phyloP scores from a whole-genome alignment of 1,140 invertebrate genomes.

The Acromyrmex heyeri region DNA sequence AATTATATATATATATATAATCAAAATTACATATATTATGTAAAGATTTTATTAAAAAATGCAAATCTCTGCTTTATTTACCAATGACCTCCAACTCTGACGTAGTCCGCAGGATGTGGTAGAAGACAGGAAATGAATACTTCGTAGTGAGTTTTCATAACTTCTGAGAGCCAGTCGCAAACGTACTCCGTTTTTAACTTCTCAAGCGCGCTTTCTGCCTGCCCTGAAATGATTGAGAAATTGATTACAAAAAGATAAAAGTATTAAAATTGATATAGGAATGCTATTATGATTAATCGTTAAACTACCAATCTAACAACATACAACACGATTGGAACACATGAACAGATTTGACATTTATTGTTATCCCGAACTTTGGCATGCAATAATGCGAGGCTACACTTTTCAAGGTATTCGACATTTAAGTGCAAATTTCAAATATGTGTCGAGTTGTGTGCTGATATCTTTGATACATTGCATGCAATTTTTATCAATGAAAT shows the following conservation, averaged over 20 bases:
- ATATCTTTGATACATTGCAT: conserved; percentile 38
- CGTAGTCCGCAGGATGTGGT: conserved; percentile 96
- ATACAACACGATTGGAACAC: conserved; percentile 35
- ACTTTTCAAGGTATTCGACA: background rate
- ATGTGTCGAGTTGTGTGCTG: conserved; percentile 40
- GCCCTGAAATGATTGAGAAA: conserved; percentile 87
- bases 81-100: conserved; percentile 97
- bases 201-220: conserved; percentile 95
- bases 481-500: conserved; percentile 13
- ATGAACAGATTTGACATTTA: conserved; percentile 34
- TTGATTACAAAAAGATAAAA: background rate
- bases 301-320: conserved; percentile 12
- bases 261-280: conserved; percentile 21
- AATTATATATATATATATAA: too few relatives aligned
- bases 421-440: conserved; percentile 27
- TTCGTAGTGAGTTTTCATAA: conserved; percentile 95
- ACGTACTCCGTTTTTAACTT: conserved; percentile 97
- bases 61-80: conserved; percentile 86
- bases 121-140: conserved; percentile 94
- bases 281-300: conserved; percentile 21
- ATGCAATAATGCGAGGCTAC: conserved; percentile 14
- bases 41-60: conserved; percentile 12
- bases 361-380: conserved; percentile 22
- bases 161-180: conserved; percentile 95
- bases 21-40: conserved; percentile 15